These are phyloP conservation scores for Mormyrus hasselquistii DNA, from an alignment of 2,797 vertebrate genomes.

Conservation along the genomic window DNA sequence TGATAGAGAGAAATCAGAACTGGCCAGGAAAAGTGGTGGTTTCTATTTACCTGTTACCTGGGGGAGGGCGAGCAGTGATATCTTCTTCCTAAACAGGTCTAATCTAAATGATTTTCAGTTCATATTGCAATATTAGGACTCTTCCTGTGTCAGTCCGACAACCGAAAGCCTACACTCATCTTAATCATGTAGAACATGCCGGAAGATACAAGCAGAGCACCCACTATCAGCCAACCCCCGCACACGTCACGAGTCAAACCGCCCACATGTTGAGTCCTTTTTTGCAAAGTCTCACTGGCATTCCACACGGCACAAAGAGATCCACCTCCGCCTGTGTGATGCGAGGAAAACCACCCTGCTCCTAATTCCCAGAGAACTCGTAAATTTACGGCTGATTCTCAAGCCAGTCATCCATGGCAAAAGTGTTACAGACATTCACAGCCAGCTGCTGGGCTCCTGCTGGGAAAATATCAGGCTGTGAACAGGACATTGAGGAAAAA, in stretches of 20 bases:
- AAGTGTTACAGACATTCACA: neutral
- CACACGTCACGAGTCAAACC: neutral
- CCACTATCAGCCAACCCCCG: neutral
- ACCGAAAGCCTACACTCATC: neutral
- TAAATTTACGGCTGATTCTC: neutral
- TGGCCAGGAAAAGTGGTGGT: neutral
- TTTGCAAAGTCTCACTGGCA: neutral
- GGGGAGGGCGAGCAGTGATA: neutral
- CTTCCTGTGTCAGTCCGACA: neutral
- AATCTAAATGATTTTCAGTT: neutral
- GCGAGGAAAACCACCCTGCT: neutral
- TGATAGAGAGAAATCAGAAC: neutral
- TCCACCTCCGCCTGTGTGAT: neutral
- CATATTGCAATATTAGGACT: neutral
- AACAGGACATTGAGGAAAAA: neutral
- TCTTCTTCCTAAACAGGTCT: neutral
- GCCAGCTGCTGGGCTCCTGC: neutral
- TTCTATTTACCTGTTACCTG: neutral
- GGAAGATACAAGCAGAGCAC: neutral
- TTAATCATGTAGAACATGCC: neutral
- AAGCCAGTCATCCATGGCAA: conserved; percentile 1
- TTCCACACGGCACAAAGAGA: neutral
- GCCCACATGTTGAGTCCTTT: neutral
- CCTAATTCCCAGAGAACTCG: neutral
- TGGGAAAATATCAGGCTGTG: neutral